Conservation (phyloP, 2,888 invertebrate genomes). For the Lasioglossum pauxillum region DNA sequence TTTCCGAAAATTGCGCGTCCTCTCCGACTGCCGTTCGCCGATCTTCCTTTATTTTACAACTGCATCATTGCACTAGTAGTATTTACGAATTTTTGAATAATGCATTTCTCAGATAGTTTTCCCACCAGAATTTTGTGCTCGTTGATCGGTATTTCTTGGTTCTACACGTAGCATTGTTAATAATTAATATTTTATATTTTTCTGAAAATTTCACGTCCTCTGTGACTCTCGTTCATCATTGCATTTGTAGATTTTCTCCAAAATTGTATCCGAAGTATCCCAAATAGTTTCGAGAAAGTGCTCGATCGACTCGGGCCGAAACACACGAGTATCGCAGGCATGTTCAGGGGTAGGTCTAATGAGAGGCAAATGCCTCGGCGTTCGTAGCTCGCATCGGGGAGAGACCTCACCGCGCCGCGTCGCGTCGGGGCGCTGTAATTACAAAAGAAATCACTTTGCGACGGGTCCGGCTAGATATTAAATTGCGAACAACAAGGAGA, state of each 20-base stretch:
- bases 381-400: background rate
- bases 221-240: no score
- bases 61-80: background rate
- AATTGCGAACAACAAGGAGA: constrained; percentile 50
- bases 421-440: background rate
- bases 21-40: background rate
- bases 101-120: background rate
- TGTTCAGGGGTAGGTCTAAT: background rate
- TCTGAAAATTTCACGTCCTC: no score
- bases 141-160: no score
- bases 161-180: no score
- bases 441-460: background rate
- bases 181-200: no score
- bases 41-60: background rate
- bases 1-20: background rate
- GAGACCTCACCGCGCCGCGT: background rate
- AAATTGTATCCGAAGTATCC: background rate
- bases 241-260: no score
- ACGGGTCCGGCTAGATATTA: constrained; percentile 23
- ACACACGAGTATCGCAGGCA: background rate
- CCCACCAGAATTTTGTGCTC: no score
- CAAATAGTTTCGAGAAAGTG: background rate
- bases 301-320: no score
- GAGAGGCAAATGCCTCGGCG: background rate
- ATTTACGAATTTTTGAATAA: background rate